phyloP scores from a whole-genome alignment of 2,888 invertebrate species.

The Epinotia nisella region DNA sequence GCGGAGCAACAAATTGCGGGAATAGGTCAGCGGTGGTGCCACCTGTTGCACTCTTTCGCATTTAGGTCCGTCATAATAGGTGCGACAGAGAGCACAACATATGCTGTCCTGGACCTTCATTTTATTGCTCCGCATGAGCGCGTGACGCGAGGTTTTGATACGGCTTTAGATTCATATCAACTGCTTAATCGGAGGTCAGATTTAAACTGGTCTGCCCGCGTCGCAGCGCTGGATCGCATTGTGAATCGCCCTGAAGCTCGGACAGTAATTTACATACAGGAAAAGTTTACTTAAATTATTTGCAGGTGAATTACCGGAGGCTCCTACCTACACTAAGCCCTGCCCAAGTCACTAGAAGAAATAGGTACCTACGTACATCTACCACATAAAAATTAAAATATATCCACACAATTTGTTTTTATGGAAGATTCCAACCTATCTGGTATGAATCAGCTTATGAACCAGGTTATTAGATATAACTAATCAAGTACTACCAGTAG shows the following conservation, averaged over 20 bases:
- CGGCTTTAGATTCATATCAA: not conserved
- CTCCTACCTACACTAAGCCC: not conserved
- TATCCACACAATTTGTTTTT: too few species aligned
- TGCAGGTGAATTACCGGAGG: constrained; percentile 32
- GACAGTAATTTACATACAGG: constrained; percentile 30
- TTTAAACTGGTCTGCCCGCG: not conserved
- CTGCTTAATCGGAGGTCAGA: not conserved
- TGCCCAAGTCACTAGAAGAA: not conserved
- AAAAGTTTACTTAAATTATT: constrained; percentile 19
- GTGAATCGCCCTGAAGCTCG: not conserved
- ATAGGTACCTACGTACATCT: too few species aligned
- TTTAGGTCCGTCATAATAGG: too few species aligned
- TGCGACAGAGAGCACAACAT: too few species aligned
- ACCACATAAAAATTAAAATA: too few species aligned
- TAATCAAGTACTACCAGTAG: not conserved
- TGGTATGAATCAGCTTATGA: not conserved
- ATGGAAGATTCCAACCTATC: not conserved
- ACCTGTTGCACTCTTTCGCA: too few species aligned
- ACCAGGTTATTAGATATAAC: not conserved
- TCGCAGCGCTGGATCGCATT: not conserved
- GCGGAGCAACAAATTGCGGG: too few species aligned
- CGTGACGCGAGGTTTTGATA: not conserved
- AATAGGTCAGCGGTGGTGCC: too few species aligned
- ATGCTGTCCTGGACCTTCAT: too few species aligned
- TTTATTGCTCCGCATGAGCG: too few species aligned